A percentile compares a stretch with the other conserved stretches of the same genome.
These are phyloP conservation scores for Rynchops niger DNA, from an alignment of 2,113 vertebrate species.

Conservation along the genomic window DNA sequence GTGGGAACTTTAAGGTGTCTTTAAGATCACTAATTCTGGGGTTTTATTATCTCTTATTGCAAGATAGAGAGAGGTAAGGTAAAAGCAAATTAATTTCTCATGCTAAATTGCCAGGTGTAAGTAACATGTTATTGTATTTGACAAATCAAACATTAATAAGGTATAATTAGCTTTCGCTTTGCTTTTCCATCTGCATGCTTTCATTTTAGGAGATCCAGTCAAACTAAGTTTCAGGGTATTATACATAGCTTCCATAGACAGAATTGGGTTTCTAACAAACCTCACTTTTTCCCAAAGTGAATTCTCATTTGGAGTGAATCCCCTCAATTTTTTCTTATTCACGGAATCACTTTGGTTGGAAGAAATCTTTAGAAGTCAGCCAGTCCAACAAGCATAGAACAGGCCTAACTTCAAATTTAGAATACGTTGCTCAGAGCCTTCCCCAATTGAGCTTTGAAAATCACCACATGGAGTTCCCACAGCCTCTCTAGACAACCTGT, in stretches of 20 bases:
- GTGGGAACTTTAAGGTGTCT: not conserved
- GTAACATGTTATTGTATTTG: not conserved
- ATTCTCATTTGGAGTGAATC: not conserved
- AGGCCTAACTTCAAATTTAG: not conserved
- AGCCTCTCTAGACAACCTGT: not conserved
- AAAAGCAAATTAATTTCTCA: not conserved
- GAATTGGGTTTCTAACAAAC: not conserved
- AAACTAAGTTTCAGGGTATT: not conserved
- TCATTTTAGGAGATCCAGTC: not conserved
- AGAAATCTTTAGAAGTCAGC: not conserved
- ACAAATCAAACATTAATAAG: not conserved
- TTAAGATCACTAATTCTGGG: not conserved
- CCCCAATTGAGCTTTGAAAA: not conserved
- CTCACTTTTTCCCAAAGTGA: not conserved
- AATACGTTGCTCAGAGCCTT: not conserved
- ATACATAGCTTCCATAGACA: not conserved
- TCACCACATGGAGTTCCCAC: not conserved
- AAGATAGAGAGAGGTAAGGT: not conserved
- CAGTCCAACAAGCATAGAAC: not conserved
- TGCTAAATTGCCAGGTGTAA: not conserved
- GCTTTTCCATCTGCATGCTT: not conserved
- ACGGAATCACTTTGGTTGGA: not conserved
- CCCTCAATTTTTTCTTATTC: not conserved
- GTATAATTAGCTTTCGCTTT: not conserved
- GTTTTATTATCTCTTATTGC: not conserved